Conservation (phyloP, 2,888 invertebrate species). For the Serripes groenlandicus region DNA sequence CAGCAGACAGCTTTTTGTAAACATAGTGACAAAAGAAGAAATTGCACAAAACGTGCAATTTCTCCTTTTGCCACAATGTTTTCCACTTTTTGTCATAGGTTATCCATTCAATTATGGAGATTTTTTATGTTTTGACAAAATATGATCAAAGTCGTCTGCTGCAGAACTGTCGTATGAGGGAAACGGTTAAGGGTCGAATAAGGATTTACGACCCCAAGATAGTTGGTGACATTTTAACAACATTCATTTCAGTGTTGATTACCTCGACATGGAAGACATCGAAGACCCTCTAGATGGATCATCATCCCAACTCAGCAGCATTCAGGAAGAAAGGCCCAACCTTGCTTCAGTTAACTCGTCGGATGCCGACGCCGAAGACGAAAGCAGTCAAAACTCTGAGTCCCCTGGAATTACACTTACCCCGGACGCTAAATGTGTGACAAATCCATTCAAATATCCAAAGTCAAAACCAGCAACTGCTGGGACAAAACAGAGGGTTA, state of each 20-base stretch:
- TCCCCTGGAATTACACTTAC: slow-evolving; percentile 58
- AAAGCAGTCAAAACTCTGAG: slow-evolving; percentile 46
- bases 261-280: slow-evolving; percentile 30
- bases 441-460: slow-evolving; percentile 51
- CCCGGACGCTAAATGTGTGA: slow-evolving; percentile 34
- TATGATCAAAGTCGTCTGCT: too few species aligned
- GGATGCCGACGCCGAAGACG: slow-evolving; percentile 60
- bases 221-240: too few species aligned
- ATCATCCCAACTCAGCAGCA: slow-evolving; percentile 24
- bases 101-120: too few species aligned
- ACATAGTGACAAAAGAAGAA: too few species aligned
- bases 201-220: too few species aligned
- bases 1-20: too few species aligned
- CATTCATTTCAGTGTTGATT: slow-evolving; percentile 16
- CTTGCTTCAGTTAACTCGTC: slow-evolving; percentile 39
- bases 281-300: slow-evolving; percentile 39
- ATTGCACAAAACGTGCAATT: too few species aligned
- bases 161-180: too few species aligned
- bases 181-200: too few species aligned
- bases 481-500: neutral
- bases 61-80: too few species aligned
- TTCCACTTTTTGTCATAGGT: too few species aligned
- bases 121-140: too few species aligned
- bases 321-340: slow-evolving; percentile 30
- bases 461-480: neutral